Evolutionary conservation across 1,140 invertebrate genomes (phyloP).

Genomic region (Danaus plexippus): DNA sequence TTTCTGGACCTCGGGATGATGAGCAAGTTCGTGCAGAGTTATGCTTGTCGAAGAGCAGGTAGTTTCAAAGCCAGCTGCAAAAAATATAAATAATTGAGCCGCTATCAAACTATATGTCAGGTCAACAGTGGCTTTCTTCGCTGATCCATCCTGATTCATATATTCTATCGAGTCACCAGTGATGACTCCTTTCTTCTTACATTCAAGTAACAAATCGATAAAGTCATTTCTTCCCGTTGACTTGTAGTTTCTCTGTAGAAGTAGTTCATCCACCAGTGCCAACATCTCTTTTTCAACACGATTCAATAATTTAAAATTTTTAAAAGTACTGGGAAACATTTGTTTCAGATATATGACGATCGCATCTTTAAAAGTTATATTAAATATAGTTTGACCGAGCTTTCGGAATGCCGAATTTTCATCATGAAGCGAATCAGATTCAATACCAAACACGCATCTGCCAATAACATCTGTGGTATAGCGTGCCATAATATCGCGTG

Average conservation of each 20-base stretch:
- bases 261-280: slow-evolving; percentile 7
- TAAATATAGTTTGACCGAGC: slow-evolving; percentile 6
- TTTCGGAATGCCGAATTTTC: slow-evolving; percentile 9
- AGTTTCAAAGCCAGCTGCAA: neutral
- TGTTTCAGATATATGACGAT: slow-evolving; percentile 1
- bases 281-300: slow-evolving; percentile 8
- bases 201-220: slow-evolving; percentile 12
- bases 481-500: slow-evolving; percentile 9
- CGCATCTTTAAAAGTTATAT: neutral
- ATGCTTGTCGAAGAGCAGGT: slow-evolving; percentile 7
- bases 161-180: slow-evolving; percentile 13
- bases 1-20: slow-evolving; percentile 5
- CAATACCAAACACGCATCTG: slow-evolving; percentile 11
- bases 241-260: slow-evolving; percentile 13
- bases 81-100: too few species aligned
- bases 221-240: slow-evolving; percentile 15
- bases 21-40: slow-evolving; percentile 11
- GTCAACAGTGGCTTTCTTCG: slow-evolving; percentile 3
- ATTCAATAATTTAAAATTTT: neutral
- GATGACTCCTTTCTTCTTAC: slow-evolving; percentile 8
- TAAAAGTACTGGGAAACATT: slow-evolving; percentile 9
- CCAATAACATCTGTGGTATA: slow-evolving; percentile 10
- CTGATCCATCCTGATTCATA: slow-evolving; percentile 4
- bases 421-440: slow-evolving; percentile 10
- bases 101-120: slow-evolving; percentile 1